A percentile compares a stretch with the other conserved stretches of the same genome.
phyloP scores from a whole-genome alignment of 2,797 vertebrate species.

The Eleutherodactylus coqui region DNA sequence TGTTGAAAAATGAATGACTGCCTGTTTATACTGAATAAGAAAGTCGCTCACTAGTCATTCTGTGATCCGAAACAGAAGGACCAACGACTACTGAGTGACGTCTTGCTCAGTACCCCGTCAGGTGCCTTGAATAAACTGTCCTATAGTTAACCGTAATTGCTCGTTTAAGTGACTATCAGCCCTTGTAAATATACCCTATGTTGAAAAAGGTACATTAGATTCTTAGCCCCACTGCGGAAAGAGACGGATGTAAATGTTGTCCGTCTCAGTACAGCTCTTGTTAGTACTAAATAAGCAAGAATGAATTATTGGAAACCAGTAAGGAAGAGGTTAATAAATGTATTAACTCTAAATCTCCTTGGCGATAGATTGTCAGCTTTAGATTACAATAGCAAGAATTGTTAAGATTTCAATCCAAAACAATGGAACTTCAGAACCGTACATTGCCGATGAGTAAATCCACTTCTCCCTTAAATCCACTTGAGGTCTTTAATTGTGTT shows the following conservation, averaged over 20 bases:
- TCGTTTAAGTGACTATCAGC: too few relatives aligned
- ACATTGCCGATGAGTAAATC: slow-evolving; percentile 31
- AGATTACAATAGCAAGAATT: slow-evolving; percentile 33
- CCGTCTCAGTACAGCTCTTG: background rate
- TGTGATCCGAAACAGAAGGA: too few relatives aligned
- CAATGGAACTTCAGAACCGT: slow-evolving; percentile 33
- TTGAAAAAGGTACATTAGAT: background rate
- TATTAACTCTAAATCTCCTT: slow-evolving; percentile 6
- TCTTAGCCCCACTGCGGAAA: background rate
- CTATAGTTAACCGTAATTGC: too few relatives aligned
- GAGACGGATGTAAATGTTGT: background rate
- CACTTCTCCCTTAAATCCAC: slow-evolving; percentile 41
- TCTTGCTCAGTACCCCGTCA: too few relatives aligned
- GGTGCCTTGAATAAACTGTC: too few relatives aligned
- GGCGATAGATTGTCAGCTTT: slow-evolving; percentile 15
- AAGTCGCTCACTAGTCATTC: too few relatives aligned
- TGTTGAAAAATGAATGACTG: too few relatives aligned
- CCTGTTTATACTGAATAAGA: too few relatives aligned
- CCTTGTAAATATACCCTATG: too few relatives aligned
- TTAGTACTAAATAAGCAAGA: background rate
- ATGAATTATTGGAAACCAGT: background rate
- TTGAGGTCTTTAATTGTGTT: slow-evolving; percentile 53
- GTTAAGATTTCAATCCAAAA: slow-evolving; percentile 43
- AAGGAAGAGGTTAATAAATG: background rate
- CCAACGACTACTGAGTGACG: too few relatives aligned